Evolutionary conservation across 2,888 invertebrate genomes (phyloP).

Genomic region (Pseudanteris insignis): DNA sequence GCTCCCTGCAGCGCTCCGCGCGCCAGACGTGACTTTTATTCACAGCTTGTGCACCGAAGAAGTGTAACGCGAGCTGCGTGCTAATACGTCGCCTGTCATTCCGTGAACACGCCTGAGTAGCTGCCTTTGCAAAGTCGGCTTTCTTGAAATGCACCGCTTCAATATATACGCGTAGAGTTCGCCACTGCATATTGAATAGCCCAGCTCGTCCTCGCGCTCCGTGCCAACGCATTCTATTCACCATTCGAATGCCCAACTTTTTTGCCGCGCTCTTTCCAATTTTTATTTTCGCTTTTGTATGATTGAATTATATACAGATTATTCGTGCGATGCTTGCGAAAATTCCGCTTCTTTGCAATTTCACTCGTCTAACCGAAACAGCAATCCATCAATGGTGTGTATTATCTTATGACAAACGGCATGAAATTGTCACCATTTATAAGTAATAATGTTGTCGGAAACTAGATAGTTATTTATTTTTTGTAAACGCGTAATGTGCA

Average conservation of each 20-base stretch:
- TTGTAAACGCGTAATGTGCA: too few relatives aligned
- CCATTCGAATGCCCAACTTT: slow-evolving; percentile 26
- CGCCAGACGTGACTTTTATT: slow-evolving; percentile 45
- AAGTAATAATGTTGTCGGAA: too few relatives aligned
- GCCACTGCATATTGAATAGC: slow-evolving; percentile 43
- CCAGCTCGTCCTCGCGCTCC: slow-evolving; percentile 30
- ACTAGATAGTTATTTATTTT: too few relatives aligned
- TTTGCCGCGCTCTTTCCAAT: not conserved
- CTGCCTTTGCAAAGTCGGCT: slow-evolving; percentile 40
- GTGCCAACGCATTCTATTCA: slow-evolving; percentile 30
- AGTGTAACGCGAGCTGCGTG: slow-evolving; percentile 44
- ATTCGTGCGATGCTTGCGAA: slow-evolving; percentile 25
- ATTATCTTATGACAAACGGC: too few relatives aligned
- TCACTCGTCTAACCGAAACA: too few relatives aligned
- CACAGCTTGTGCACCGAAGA: slow-evolving; percentile 45
- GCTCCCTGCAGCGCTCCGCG: slow-evolving; percentile 28
- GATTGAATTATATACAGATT: slow-evolving; percentile 30
- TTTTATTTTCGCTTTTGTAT: slow-evolving; percentile 32
- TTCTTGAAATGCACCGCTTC: slow-evolving; percentile 42
- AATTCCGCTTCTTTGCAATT: too few relatives aligned
- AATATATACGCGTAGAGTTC: slow-evolving; percentile 36
- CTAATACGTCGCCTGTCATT: slow-evolving; percentile 42
- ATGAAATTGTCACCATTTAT: too few relatives aligned
- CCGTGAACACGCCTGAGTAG: slow-evolving; percentile 32
- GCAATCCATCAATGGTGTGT: not conserved